Percentiles rank a stretch among this genome's conserved stretches.
These are phyloP conservation scores for Micropoecilia bifurca DNA, from an alignment of 2,797 vertebrate genomes.

Conservation along the genomic window DNA sequence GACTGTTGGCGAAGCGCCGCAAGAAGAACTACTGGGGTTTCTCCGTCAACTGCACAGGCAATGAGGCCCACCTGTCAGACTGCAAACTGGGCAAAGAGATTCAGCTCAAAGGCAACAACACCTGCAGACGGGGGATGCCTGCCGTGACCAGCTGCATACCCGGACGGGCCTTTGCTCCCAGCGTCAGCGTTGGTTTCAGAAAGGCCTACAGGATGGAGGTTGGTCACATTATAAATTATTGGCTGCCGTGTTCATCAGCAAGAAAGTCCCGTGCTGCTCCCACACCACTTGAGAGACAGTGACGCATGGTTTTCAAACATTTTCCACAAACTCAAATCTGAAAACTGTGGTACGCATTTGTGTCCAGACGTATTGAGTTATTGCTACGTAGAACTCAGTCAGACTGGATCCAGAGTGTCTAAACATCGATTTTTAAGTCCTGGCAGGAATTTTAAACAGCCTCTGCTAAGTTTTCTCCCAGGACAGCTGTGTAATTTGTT, in stretches of 20 bases:
- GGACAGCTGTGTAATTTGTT: background rate
- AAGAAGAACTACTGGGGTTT: constrained; percentile 91
- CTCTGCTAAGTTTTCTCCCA: background rate
- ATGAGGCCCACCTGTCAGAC: constrained; percentile 87
- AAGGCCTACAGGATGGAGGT: constrained; percentile 95
- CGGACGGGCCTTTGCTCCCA: constrained; percentile 88
- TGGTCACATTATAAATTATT: constrained; percentile 15
- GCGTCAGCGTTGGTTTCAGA: constrained; percentile 84
- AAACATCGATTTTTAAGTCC: background rate
- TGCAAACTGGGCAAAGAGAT: constrained; percentile 84
- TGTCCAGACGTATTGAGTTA: background rate
- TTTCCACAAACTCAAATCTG: background rate
- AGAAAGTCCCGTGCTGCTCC: background rate
- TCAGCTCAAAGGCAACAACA: constrained; percentile 74
- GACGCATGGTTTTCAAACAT: background rate
- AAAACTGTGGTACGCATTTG: background rate
- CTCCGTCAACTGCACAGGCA: constrained; percentile 91
- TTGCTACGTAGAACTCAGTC: background rate
- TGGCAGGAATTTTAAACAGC: background rate
- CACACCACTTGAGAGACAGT: background rate
- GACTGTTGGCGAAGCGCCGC: constrained; percentile 85
- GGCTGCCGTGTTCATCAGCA: background rate
- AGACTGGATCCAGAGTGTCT: background rate
- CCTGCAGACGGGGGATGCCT: constrained; percentile 86
- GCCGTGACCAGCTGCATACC: constrained; percentile 93